Base-by-base conservation (phyloP, 2,113 vertebrate species). In the Ammodytes dubius region DNA sequence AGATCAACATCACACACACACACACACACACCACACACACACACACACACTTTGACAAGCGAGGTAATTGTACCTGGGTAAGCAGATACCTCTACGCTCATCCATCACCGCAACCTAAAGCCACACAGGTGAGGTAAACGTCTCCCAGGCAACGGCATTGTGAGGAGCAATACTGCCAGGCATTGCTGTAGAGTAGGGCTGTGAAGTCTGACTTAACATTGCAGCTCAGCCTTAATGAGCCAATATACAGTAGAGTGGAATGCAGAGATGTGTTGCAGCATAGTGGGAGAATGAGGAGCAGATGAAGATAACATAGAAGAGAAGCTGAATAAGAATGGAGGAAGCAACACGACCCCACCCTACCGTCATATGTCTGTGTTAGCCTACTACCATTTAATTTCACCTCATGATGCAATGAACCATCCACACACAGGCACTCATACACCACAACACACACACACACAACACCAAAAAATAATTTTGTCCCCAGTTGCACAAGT, bases 61-160 rank as follows among this genome's bases (percentile, higher is more conserved):
- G 4, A 73, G 82, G 87, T 90, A 59, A 93, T 88, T 89, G 91
- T 84, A 92, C 90, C 92, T 88, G 88, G 72, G 88, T 88, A 93
- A 92, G 82, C 88, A 73, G 87, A 94, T 81, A 90, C 81, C 83
- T 46, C 19, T 65, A 40, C 39, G 15, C 75, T 83, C 91, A 88
- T 90, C 79, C 74, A 70, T 90, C 86, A 85, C 68, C 19, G 7
- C 43, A 37, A 71, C 66, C 46, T 53, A 59, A 63, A 85, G 83
- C 80, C 37, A 42, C 11, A 4, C 27, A 8, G 17, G 63, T 46
- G 77, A 89, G 82, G 76, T 82, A 81, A 85, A 90, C 57, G 76
- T 91, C 86, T 83, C 92, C 81, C 46, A 4, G 88, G 84, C 72
- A 79, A 88, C 82, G 2, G 19, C 78, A 58, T 12, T 76, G 81